phyloP scores from a whole-genome alignment of 2,113 vertebrate species.

The Lepus americanus region DNA sequence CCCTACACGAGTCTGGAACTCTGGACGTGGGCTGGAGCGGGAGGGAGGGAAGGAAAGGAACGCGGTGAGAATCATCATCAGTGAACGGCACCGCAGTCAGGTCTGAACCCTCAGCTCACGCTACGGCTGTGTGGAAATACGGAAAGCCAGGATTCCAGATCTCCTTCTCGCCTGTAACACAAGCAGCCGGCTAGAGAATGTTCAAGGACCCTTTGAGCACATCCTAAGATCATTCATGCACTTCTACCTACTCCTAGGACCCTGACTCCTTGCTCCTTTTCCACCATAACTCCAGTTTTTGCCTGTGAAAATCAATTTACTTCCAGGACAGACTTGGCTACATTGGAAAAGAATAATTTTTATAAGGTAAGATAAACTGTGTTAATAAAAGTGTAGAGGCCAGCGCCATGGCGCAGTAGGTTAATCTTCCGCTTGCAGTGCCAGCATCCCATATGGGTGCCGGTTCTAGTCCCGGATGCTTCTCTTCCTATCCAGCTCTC shows the following conservation, averaged over 20 bases:
- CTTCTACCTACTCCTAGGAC: not conserved
- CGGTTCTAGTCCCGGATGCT: no score
- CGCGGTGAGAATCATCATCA: not conserved
- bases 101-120: not conserved
- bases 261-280: not conserved
- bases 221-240: not conserved
- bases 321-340: not conserved
- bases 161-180: not conserved
- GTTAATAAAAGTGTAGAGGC: not conserved
- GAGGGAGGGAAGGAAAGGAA: not conserved
- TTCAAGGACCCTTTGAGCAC: not conserved
- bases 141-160: not conserved
- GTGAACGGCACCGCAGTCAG: not conserved
- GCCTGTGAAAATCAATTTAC: conserved; percentile 11
- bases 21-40: not conserved
- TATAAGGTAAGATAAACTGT: not conserved
- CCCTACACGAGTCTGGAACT: not conserved
- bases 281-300: not conserved
- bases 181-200: not conserved
- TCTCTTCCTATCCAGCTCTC: no score
- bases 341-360: not conserved
- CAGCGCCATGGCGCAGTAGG: no score
- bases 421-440: no score
- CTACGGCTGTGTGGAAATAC: not conserved
- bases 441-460: no score